These are phyloP conservation scores for Chloroceryle inda DNA, from an alignment of 2,797 vertebrate species.

Conservation along the genomic window DNA sequence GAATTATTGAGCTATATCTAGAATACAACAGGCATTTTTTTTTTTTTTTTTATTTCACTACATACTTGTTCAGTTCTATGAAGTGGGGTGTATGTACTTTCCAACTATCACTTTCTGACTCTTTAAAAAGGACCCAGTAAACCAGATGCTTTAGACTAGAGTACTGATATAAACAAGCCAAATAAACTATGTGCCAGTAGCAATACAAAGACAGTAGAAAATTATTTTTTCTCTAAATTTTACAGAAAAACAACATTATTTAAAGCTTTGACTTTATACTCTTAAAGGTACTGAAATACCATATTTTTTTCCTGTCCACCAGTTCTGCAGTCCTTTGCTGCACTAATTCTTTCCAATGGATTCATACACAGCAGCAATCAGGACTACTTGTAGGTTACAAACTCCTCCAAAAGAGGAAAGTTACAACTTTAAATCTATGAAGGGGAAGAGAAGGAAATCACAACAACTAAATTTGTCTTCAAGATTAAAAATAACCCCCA, in stretches of 20 bases:
- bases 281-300: not conserved
- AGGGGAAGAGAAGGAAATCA: not conserved
- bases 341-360: not conserved
- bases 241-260: not conserved
- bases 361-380: not conserved
- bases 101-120: not conserved
- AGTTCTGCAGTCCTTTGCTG: not conserved
- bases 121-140: not conserved
- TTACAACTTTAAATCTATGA: not conserved
- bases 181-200: not conserved
- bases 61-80: not conserved
- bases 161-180: accelerated
- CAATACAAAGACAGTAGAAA: not conserved
- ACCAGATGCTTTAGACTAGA: not conserved
- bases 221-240: not conserved
- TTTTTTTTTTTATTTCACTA: not conserved
- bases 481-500: not conserved
- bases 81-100: not conserved
- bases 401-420: accelerated
- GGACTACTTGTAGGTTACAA: not conserved
- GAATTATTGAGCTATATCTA: not conserved
- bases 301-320: not conserved
- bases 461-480: not conserved
- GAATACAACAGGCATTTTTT: not conserved
- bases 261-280: not conserved